Conservation (phyloP, 1,140 invertebrate genomes). For the Scylla paramamosain region DNA sequence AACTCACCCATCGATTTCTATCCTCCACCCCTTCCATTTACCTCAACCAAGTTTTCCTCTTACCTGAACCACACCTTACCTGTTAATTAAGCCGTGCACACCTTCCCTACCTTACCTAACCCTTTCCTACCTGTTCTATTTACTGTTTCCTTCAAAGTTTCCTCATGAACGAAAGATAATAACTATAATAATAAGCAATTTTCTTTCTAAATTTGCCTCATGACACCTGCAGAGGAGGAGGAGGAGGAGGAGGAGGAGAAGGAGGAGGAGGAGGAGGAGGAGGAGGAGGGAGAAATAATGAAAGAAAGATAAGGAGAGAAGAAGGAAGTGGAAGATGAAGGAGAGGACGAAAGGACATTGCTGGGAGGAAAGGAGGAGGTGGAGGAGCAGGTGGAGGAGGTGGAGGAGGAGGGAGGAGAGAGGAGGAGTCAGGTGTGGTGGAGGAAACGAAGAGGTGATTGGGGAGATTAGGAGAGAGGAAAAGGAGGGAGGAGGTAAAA, state of each 20-base stretch:
- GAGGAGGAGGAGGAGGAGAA: background rate
- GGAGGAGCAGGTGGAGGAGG: background rate
- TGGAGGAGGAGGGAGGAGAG: background rate
- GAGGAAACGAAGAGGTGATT: no score
- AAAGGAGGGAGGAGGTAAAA: background rate
- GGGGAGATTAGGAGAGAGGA: background rate
- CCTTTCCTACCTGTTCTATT: no score
- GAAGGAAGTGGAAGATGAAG: background rate
- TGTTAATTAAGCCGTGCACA: no score
- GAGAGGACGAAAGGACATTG: background rate
- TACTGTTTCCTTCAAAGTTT: no score
- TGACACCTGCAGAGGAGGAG: background rate
- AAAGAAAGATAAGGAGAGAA: background rate
- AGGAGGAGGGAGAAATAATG: background rate
- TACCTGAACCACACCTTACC: no score
- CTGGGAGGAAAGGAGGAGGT: background rate
- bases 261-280: background rate
- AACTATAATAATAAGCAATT: background rate
- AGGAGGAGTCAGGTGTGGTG: background rate
- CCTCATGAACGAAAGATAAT: no score
- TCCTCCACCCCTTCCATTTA: no score
- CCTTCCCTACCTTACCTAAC: no score
- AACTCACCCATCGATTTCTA: no score
- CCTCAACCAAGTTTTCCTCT: no score
- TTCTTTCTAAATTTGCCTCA: background rate